Evolutionary conservation across 30 jellyfish, hydroid and myxozoan genomes (phyloP), one percentile per base, ranked within the genome.

Genomic region (Hydra vulgaris): DNA sequence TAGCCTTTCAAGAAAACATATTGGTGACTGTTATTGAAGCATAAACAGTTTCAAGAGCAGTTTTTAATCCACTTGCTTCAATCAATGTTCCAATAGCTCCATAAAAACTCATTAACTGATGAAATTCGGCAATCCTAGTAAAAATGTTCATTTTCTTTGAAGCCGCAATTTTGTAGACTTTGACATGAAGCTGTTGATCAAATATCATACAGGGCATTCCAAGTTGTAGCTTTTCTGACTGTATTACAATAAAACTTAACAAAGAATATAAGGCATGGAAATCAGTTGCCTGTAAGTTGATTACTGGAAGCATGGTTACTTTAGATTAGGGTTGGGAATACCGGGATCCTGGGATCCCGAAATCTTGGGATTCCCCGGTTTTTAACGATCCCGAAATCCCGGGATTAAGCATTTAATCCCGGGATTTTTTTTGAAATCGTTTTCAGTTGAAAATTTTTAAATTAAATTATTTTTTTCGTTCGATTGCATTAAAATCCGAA

Each of bases 291-390:
- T 7, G 27, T 68, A 68, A 68, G 75, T 68, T 68, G 75, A 68
- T 68, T 68, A 68, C 75, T 68, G 75, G 75, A 68, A n/a, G 75
- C 75, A 68, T 68, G 75, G 75, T 3, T 68, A 68, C 75, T 23
- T 68, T 68, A 1, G 75, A 68, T 68, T 3, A 3, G 15, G 75
- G 61, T 40, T 3, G 61, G 61, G n/a, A n/a, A n/a, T n/a, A n/a
- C n/a, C n/a, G n/a, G n/a, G n/a, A n/a, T n/a, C n/a, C n/a, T n/a
- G n/a, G n/a, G n/a, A n/a, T n/a, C n/a, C n/a, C n/a, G n/a, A n/a
- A n/a, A n/a, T n/a, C n/a, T n/a, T n/a, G n/a, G n/a, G n/a, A n/a
- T n/a, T n/a, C n/a, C n/a, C n/a, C n/a, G n/a, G n/a, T n/a, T n/a
- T n/a, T n/a, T n/a, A n/a, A n/a, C n/a, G n/a, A n/a, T n/a, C n/a